Evolutionary conservation across 2,888 invertebrate species (phyloP).

Genomic region (Drosophila buzzatii): DNA sequence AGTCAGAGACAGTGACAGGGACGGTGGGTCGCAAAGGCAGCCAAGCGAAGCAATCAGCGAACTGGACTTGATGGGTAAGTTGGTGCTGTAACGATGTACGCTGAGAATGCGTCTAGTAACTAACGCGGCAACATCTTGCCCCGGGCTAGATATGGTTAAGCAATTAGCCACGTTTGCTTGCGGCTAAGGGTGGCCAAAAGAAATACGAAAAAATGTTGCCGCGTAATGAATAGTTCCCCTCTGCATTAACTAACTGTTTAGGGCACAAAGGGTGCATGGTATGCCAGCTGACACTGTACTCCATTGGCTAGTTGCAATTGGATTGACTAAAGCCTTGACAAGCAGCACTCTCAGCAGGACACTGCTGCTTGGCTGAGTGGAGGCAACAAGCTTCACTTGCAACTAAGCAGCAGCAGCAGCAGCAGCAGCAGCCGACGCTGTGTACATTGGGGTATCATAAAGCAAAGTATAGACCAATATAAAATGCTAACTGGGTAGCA

Average conservation of each 20-base stretch:
- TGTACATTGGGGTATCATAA: constrained; percentile 79
- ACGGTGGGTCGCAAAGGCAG: constrained; percentile 32
- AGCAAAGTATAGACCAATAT: constrained; percentile 80
- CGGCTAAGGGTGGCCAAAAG: constrained; percentile 22
- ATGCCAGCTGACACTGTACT: constrained; percentile 53
- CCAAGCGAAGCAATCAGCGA: constrained; percentile 76
- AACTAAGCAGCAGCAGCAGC: constrained; percentile 11
- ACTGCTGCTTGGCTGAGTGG: constrained; percentile 11
- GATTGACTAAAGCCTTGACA: constrained; percentile 41
- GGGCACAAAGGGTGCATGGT: constrained; percentile 16
- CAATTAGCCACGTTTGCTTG: constrained; percentile 54
- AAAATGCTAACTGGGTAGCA: constrained; percentile 73
- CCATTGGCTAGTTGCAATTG: constrained; percentile 29
- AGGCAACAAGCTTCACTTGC: constrained; percentile 4
- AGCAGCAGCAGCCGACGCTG: constrained; percentile 11
- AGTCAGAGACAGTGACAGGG: not conserved
- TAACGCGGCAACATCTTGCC: constrained; percentile 44
- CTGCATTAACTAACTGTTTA: constrained; percentile 49
- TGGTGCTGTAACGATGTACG: constrained; percentile 45
- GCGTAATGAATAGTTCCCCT: constrained; percentile 26
- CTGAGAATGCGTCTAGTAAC: constrained; percentile 34
- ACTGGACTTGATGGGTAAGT: constrained; percentile 71
- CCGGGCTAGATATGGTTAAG: constrained; percentile 35
- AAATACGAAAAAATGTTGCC: constrained; percentile 15
- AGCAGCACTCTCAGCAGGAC: constrained; percentile 58